A percentile compares a stretch with the other conserved stretches of the same genome.
phyloP scores from a whole-genome alignment of 2,888 invertebrate species.

The Cheilosia vulpina region DNA sequence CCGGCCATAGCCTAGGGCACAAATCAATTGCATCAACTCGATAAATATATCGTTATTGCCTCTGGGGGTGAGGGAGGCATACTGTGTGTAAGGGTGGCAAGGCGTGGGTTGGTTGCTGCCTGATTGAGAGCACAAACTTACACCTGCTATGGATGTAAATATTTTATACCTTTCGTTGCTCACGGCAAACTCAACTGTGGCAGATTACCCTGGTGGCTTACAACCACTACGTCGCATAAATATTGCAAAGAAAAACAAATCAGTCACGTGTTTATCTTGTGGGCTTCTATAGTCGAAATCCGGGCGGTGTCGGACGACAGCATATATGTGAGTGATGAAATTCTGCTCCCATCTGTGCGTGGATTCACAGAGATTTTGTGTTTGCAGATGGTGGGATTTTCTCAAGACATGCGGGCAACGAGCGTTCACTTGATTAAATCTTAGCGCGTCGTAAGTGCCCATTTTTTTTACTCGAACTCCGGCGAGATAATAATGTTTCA shows the following conservation, averaged over 20 bases:
- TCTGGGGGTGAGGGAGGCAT: neutral
- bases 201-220: slow-evolving; percentile 20
- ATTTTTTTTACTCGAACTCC: neutral
- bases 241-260: slow-evolving; percentile 64
- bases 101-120: neutral
- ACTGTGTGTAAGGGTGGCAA: neutral
- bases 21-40: slow-evolving; percentile 60
- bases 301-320: neutral
- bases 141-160: slow-evolving; percentile 58
- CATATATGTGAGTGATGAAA: neutral
- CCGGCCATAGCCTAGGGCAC: slow-evolving; percentile 19
- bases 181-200: slow-evolving; percentile 32
- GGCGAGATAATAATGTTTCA: no score
- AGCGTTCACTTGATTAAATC: slow-evolving; percentile 55
- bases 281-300: slow-evolving; percentile 21
- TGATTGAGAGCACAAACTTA: slow-evolving; percentile 28
- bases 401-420: slow-evolving; percentile 5
- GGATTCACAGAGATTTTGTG: slow-evolving; percentile 43
- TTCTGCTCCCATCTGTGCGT: slow-evolving; percentile 8
- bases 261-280: slow-evolving; percentile 67
- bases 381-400: slow-evolving; percentile 28
- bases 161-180: slow-evolving; percentile 32
- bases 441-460: slow-evolving; percentile 47
- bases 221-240: slow-evolving; percentile 37
- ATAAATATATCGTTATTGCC: slow-evolving; percentile 38